Percentiles rank a stretch among this genome's conserved stretches.
Evolutionary conservation across 1,140 invertebrate genomes (phyloP).

Genomic region (Drosophila baimaii): DNA sequence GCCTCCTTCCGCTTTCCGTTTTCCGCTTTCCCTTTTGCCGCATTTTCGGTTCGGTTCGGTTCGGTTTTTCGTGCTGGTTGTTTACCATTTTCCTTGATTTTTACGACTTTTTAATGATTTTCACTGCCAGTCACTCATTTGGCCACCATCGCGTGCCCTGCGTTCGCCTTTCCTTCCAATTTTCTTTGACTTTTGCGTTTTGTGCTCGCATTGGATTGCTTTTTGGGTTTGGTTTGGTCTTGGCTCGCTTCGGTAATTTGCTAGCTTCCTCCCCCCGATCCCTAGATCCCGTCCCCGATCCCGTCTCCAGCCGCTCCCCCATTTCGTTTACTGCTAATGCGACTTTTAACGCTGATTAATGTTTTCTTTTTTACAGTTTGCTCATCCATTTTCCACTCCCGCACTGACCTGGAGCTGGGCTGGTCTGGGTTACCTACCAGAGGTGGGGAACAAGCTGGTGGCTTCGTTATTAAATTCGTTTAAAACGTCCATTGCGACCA

Average conservation of each 20-base stretch:
- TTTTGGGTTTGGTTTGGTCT: constrained; percentile 38
- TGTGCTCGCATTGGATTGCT: constrained; percentile 45
- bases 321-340: constrained; percentile 78
- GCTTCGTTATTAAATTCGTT: constrained; percentile 72
- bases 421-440: no score
- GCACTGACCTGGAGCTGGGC: no score
- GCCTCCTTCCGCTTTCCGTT: neutral
- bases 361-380: constrained; percentile 62
- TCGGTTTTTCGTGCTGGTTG: constrained; percentile 49
- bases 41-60: constrained; percentile 32
- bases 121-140: constrained; percentile 82
- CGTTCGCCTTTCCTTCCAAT: constrained; percentile 45
- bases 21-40: constrained; percentile 19
- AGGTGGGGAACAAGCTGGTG: no score
- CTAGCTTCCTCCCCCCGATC: constrained; percentile 6
- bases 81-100: constrained; percentile 78
- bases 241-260: constrained; percentile 59
- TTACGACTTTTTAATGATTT: constrained; percentile 83
- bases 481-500: constrained; percentile 68
- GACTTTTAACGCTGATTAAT: constrained; percentile 83
- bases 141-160: constrained; percentile 69
- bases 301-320: constrained; percentile 47
- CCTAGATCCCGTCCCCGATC: neutral
- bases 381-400: constrained; percentile 29
- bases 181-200: constrained; percentile 76